A percentile compares a stretch with the other conserved stretches of the same genome.
Conservation (phyloP, 1,140 invertebrate species). For the Bactericera cockerelli region DNA sequence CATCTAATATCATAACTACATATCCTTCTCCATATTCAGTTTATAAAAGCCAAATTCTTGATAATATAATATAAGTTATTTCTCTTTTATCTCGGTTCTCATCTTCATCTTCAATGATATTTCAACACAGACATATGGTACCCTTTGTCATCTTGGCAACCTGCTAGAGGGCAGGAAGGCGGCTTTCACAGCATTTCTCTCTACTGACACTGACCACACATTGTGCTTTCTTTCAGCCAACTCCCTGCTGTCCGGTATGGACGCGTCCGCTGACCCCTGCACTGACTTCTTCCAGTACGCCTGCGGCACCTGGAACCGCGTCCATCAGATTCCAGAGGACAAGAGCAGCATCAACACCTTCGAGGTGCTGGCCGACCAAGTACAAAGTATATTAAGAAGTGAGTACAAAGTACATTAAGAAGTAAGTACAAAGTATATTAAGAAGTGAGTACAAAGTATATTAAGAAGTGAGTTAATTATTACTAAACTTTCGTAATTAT, state of each 20-base stretch:
- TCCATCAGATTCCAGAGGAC: slow-evolving; percentile 79
- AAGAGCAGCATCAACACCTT: slow-evolving; percentile 74
- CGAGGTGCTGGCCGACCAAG: slow-evolving; percentile 70
- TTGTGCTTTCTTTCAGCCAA: slow-evolving; percentile 58
- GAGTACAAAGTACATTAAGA: slow-evolving; percentile 49
- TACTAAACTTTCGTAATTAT: too few relatives aligned
- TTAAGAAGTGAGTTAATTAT: slow-evolving; percentile 51
- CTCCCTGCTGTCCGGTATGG: slow-evolving; percentile 70
- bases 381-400: slow-evolving; percentile 68
- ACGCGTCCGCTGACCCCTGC: slow-evolving; percentile 61
- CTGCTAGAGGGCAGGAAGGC: too few relatives aligned
- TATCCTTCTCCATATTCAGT: too few relatives aligned
- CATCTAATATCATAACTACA: too few relatives aligned
- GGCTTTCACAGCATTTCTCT: too few relatives aligned
- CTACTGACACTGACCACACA: too few relatives aligned
- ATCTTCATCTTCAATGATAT: too few relatives aligned
- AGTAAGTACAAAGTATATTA: slow-evolving; percentile 44
- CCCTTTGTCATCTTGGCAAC: too few relatives aligned
- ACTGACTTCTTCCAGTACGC: slow-evolving; percentile 80
- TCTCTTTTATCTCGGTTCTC: too few relatives aligned
- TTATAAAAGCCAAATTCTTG: too few relatives aligned
- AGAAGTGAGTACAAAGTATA: slow-evolving; percentile 47
- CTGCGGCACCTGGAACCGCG: slow-evolving; percentile 77
- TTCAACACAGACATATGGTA: too few relatives aligned
- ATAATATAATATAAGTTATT: too few relatives aligned